A percentile compares a stretch with the other conserved stretches of the same genome.
Conservation (phyloP, 2,888 invertebrate species). For the Nephrotoma flavescens region DNA sequence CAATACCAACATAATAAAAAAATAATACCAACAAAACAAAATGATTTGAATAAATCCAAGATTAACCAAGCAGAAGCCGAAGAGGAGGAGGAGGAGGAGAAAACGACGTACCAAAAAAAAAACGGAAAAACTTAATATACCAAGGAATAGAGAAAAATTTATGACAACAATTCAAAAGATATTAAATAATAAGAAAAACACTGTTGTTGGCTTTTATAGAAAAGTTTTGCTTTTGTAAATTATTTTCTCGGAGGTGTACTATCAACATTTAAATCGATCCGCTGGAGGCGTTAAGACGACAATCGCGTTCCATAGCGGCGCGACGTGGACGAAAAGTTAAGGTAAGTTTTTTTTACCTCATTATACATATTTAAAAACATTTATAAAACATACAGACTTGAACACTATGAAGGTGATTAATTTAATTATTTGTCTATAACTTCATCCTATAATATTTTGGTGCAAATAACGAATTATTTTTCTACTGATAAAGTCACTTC, state of each 20-base stretch:
- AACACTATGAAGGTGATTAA: background rate
- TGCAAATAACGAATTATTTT: background rate
- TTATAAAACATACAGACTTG: too few relatives aligned
- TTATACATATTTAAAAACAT: background rate
- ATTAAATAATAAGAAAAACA: background rate
- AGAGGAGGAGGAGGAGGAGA: background rate
- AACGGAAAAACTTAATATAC: background rate
- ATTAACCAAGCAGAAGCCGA: background rate
- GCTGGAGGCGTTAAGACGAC: conserved; percentile 71
- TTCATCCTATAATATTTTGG: background rate
- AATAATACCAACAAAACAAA: background rate
- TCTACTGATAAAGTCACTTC: background rate
- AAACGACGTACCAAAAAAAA: background rate
- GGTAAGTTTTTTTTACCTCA: background rate
- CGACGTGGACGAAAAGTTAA: conserved; percentile 18
- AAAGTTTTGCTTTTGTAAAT: background rate
- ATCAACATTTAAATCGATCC: conserved; percentile 18
- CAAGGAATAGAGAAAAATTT: background rate
- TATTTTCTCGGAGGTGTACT: background rate
- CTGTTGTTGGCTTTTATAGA: background rate
- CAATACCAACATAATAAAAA: background rate
- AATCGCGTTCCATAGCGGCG: conserved; percentile 75
- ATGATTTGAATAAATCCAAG: background rate
- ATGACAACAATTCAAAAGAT: background rate
- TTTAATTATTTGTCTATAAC: background rate